These are phyloP conservation scores for Piscicola geometra DNA, from an alignment of 2,888 invertebrate species.

Conservation along the genomic window DNA sequence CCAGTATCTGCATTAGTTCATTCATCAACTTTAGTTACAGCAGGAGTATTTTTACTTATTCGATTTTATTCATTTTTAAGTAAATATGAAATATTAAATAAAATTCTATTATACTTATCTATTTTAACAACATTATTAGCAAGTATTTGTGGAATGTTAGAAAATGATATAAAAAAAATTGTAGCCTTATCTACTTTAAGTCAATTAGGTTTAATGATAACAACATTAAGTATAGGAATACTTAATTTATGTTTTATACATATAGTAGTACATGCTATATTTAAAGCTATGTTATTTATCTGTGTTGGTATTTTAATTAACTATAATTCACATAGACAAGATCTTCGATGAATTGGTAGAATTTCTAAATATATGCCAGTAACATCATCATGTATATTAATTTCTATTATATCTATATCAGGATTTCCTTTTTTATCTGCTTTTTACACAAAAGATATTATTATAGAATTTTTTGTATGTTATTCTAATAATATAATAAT, in stretches of 20 bases:
- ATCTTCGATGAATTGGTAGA: conserved; percentile 61
- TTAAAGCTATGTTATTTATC: conserved; percentile 72
- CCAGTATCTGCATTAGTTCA: conserved; percentile 73
- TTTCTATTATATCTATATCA: conserved; percentile 45
- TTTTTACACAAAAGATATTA: conserved; percentile 50
- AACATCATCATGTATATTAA: conserved; percentile 42
- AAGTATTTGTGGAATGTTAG: conserved; percentile 53
- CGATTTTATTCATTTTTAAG: conserved; percentile 63
- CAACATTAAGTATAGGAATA: conserved; percentile 62
- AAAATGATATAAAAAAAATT: conserved; percentile 69
- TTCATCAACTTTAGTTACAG: conserved; percentile 74
- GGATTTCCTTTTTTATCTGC: conserved; percentile 49
- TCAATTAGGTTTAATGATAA: conserved; percentile 70
- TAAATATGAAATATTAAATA: conserved; percentile 54
- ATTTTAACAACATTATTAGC: conserved; percentile 51
- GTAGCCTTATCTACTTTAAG: conserved; percentile 73
- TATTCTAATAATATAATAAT: conserved; percentile 33
- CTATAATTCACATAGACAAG: conserved; percentile 64
- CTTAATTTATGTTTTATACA: conserved; percentile 67
- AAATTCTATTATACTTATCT: conserved; percentile 60
- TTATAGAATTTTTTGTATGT: conserved; percentile 44
- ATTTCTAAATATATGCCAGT: conserved; percentile 45
- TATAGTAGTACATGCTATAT: conserved; percentile 69
- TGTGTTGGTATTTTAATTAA: conserved; percentile 70
- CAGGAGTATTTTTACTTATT: conserved; percentile 70